Evolutionary conservation across 2,113 vertebrate genomes (phyloP).

Genomic region (Echinops telfairi): DNA sequence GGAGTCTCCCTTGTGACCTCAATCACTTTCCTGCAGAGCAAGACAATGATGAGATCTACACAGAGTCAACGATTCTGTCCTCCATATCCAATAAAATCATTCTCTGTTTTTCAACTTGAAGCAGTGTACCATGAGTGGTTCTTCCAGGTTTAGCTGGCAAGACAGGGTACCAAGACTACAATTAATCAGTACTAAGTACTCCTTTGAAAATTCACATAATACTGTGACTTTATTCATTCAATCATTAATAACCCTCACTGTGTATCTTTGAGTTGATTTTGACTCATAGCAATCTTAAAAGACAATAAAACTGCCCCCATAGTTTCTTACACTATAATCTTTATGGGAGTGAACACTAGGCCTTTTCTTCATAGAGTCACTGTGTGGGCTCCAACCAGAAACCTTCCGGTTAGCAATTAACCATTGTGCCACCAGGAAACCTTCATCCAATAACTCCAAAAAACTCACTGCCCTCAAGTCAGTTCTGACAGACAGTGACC

Average conservation of each 20-base stretch:
- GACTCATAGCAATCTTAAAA: not conserved
- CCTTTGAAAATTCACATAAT: not conserved
- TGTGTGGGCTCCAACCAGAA: not conserved
- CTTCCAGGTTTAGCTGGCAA: not conserved
- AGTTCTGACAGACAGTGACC: too few relatives aligned
- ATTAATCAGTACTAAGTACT: fast-evolving
- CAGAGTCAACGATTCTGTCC: fast-evolving
- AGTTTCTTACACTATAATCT: not conserved
- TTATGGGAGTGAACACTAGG: too few relatives aligned
- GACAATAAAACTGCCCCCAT: not conserved
- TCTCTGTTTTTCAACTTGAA: not conserved
- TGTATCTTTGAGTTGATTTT: not conserved
- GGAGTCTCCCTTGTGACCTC: not conserved
- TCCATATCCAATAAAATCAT: fast-evolving
- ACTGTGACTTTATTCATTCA: not conserved
- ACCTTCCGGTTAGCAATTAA: not conserved
- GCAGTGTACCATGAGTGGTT: fast-evolving
- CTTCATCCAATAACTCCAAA: not conserved
- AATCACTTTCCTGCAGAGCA: fast-evolving
- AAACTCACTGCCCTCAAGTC: too few relatives aligned
- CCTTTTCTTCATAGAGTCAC: not conserved
- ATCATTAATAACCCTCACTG: not conserved
- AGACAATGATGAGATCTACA: not conserved
- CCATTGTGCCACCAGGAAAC: not conserved
- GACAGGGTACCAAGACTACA: too few relatives aligned